Evolutionary conservation across 2,797 vertebrate genomes (phyloP).

Genomic region (Lindbergichthys nudifrons): DNA sequence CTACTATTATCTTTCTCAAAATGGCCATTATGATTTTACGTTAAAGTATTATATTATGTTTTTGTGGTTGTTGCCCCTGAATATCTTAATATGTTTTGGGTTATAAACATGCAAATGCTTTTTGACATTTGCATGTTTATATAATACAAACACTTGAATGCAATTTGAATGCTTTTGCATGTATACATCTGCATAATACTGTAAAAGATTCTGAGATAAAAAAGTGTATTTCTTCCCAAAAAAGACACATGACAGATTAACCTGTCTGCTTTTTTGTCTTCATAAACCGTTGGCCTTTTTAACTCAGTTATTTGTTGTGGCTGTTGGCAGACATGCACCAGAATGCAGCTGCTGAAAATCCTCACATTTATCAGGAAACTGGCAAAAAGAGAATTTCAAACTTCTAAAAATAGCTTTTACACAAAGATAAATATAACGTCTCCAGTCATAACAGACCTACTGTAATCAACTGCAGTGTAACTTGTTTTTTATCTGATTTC

Average conservation of each 20-base stretch:
- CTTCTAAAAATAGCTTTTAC: constrained; percentile 1
- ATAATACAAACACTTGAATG: constrained; percentile 13
- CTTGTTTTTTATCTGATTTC: constrained; percentile 17
- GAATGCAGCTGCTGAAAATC: constrained; percentile 9
- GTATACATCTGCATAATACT: constrained; percentile 41
- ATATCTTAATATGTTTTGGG: constrained; percentile 29
- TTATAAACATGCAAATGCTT: constrained; percentile 41
- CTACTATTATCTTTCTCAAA: constrained; percentile 19
- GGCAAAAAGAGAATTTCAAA: background rate
- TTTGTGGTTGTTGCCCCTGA: constrained; percentile 7
- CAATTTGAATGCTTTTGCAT: background rate
- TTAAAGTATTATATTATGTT: constrained; percentile 41
- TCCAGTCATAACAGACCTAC: background rate
- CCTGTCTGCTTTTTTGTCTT: constrained; percentile 7
- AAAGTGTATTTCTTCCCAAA: constrained; percentile 7
- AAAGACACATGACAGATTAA: constrained; percentile 33
- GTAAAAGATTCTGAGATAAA: constrained; percentile 33
- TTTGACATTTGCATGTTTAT: constrained; percentile 20
- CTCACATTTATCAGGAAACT: constrained; percentile 17
- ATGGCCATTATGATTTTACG: constrained; percentile 34
- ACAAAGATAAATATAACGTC: background rate
- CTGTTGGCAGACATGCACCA: background rate
- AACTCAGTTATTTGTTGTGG: background rate
- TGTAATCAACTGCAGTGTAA: background rate
- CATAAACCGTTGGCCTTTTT: constrained; percentile 18